Evolutionary conservation across 1,140 invertebrate genomes (phyloP), one percentile per base, ranked within the genome.

Genomic region (Hesperophylax magnus): DNA sequence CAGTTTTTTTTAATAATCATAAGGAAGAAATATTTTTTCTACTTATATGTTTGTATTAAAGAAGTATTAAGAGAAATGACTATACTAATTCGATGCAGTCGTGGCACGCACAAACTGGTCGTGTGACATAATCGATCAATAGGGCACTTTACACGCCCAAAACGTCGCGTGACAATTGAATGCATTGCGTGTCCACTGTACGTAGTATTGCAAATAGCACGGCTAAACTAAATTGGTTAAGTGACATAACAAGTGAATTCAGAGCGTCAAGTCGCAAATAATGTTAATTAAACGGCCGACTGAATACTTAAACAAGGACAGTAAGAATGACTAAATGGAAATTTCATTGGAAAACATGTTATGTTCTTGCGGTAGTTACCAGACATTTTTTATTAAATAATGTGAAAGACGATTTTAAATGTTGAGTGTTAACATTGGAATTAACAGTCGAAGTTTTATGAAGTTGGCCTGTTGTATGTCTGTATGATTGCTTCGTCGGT

Each of bases 181-280:
- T 72, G 69, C 69, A 72, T 6, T 72, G 69, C 69, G 52, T 72
- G 69, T 54, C 54, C 47, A 72, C 27, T 54, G 52, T 54, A 24
- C 52, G 53, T 24, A 54, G 18, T 52, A 72, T 72, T 53, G 69
- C 47, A 72, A 72, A 72, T 72, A 52, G 69, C 27, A 52, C 69
- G 69, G 52, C 69, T 27, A 72, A 72, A 72, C 18, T 72, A 22
- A 24, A 72, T 11, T 56, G 22, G 47, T 53, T 24, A 17, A 54
- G 52, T 72, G 22, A 72, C 52, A 72, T 54, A 53, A 72, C 53
- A 20, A 53, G 52, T 27, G 5, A 54, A 72, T 72, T 54, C 11
- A 54, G 14, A 22, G 18, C 56, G 47, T 72, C 69, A 31, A 24
- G 69, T 72, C 52, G 27, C 52, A 27, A 72, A 54, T 72, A 72